phyloP scores from a whole-genome alignment of 1,140 invertebrate genomes.

The Sipha flava region DNA sequence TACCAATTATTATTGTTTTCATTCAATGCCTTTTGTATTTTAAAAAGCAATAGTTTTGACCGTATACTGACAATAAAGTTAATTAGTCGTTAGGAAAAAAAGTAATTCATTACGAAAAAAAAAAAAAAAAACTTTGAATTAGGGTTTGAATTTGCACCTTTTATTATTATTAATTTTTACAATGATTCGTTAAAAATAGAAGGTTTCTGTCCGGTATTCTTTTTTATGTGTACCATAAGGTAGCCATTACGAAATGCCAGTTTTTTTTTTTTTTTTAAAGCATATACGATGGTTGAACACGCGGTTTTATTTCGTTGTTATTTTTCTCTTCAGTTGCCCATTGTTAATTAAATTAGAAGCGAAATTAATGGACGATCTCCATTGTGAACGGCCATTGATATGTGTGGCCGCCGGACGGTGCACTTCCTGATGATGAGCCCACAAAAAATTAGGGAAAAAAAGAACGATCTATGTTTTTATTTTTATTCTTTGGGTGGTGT shows the following conservation, averaged over 20 bases:
- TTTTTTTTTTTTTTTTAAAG: neutral
- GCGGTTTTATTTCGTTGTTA: constrained; percentile 17
- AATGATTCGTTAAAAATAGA: constrained; percentile 29
- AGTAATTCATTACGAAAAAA: constrained; percentile 11
- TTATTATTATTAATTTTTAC: neutral
- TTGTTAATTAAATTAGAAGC: constrained; percentile 28
- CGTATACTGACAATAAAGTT: constrained; percentile 1
- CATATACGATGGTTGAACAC: constrained; percentile 19
- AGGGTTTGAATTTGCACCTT: constrained; percentile 24
- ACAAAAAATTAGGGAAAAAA: constrained; percentile 11
- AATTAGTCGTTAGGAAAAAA: constrained; percentile 11
- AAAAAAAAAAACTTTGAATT: neutral
- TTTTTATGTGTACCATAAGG: constrained; percentile 13
- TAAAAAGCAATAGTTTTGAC: neutral
- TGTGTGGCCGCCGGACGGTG: neutral
- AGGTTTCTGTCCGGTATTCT: constrained; percentile 18
- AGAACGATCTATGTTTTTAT: constrained; percentile 14
- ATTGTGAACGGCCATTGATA: constrained; percentile 24
- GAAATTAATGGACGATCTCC: constrained; percentile 28
- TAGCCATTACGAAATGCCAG: constrained; percentile 1
- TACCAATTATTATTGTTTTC: constrained; percentile 1
- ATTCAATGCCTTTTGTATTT: neutral
- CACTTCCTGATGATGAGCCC: constrained; percentile 20
- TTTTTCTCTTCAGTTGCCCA: constrained; percentile 22
- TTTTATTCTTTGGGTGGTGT: neutral